Base-by-base conservation (phyloP, 2,888 invertebrate genomes). In the Dinocampus coccinellae region DNA sequence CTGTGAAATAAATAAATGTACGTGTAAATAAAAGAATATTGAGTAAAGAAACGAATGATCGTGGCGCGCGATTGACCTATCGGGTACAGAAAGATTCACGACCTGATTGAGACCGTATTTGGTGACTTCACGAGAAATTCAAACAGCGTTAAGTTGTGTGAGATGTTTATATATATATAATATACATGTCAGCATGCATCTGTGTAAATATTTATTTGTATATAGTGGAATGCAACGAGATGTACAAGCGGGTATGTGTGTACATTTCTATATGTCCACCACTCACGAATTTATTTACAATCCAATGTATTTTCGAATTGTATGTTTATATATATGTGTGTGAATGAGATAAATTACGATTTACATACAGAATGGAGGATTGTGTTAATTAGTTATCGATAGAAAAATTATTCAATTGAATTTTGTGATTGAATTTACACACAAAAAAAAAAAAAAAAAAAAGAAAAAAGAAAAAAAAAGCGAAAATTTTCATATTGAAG, bases 31-130 rank as follows among this genome's bases (percentile, higher is more conserved):
- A 33, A 52, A 53, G 10, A 11, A 64, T 63, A 53, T 20, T 55
- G 13, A 39, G 69, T 61, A 73, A 73, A 55, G 39, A 61, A 65
- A 42, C 22, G 33, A 26, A 55, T 3, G 16, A 58, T 29, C 16
- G 58, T 47, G 47, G 47, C 16, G n/a, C 9, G 29, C 20, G 79
- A 80, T 80, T 80, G 76, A 78, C 75, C 75, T 74, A 78, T 81
- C 76, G 74, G 77, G n/a, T 47, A 69, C 70, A 72, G 73, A 26
- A 10, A 55, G 26, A 24, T 73, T 66, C 67, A 33, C n/a, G 72
- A 72, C 58, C 73, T 73, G 78, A 81, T 79, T 80, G 79, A 76
- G 71, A 34, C 79, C 79, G 77, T 81, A 81, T 81, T 79, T 81
- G 81, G 79, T 61, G 61, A 72, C 76, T 73, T 26, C 10, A 73